Conservation (phyloP, 2,797 vertebrate genomes). For the Notolabrus celidotus region DNA sequence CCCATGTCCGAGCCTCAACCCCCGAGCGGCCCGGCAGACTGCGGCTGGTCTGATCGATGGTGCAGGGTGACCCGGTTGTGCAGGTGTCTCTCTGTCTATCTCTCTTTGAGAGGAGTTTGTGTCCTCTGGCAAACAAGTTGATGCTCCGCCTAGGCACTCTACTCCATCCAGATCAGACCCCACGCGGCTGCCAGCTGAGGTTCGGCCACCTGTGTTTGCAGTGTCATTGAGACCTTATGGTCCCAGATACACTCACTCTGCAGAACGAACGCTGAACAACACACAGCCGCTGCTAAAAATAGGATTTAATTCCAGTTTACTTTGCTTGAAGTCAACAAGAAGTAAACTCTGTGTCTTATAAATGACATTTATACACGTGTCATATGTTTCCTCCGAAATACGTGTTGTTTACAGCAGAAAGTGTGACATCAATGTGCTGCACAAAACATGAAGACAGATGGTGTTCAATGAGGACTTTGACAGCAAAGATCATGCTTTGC, state of each 20-base stretch:
- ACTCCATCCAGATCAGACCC: conserved; percentile 39
- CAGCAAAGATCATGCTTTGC: neutral
- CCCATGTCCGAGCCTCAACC: conserved; percentile 39
- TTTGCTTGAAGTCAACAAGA: conserved; percentile 49
- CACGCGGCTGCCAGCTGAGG: conserved; percentile 59
- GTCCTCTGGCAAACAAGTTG: conserved; percentile 65
- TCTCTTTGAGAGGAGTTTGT: conserved; percentile 25
- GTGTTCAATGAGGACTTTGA: neutral
- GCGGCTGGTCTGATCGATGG: conserved; percentile 65
- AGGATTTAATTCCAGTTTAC: conserved; percentile 20
- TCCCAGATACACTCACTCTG: conserved; percentile 35
- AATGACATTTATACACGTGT: conserved; percentile 4
- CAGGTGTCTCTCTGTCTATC: conserved; percentile 55
- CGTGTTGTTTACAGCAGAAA: neutral
- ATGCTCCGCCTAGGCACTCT: conserved; percentile 11
- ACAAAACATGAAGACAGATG: neutral
- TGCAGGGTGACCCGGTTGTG: conserved; percentile 68
- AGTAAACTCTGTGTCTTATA: conserved; percentile 26
- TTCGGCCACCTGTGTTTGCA: conserved; percentile 64
- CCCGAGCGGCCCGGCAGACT: conserved; percentile 33
- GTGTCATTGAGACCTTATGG: conserved; percentile 76
- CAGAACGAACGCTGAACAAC: conserved; percentile 35
- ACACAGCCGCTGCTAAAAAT: conserved; percentile 53
- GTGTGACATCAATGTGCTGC: neutral
- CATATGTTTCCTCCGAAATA: conserved; percentile 12